These are phyloP conservation scores for Drosophila mettleri DNA, from an alignment of 2,888 invertebrate genomes.

Conservation along the genomic window DNA sequence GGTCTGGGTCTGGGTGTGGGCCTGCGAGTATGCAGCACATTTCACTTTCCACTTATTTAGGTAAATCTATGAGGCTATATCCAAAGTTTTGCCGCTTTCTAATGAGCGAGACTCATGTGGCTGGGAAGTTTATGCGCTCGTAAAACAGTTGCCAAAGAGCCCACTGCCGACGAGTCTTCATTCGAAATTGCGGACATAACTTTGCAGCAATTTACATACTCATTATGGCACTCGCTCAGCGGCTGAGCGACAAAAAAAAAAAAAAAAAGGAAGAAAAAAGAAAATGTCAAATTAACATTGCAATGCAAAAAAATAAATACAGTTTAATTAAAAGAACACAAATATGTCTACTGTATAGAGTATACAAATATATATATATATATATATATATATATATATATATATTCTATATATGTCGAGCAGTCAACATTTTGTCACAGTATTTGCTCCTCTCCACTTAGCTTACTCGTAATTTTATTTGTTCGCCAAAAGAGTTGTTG, in stretches of 20 bases:
- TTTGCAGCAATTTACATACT: slow-evolving; percentile 77
- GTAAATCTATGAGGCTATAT: slow-evolving; percentile 61
- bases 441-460: slow-evolving; percentile 32
- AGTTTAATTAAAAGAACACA: slow-evolving; percentile 61
- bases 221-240: slow-evolving; percentile 65
- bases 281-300: slow-evolving; percentile 43
- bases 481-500: slow-evolving; percentile 50
- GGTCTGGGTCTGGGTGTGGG: slow-evolving; percentile 64
- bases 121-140: slow-evolving; percentile 65
- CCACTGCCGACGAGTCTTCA: slow-evolving; percentile 18
- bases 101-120: slow-evolving; percentile 73
- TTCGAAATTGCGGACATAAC: slow-evolving; percentile 70
- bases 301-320: slow-evolving; percentile 40
- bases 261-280: too few relatives aligned
- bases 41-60: slow-evolving; percentile 35
- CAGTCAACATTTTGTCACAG: slow-evolving; percentile 44
- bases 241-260: slow-evolving; percentile 20
- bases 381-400: slow-evolving; percentile 12
- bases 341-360: slow-evolving; percentile 25
- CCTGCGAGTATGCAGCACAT: slow-evolving; percentile 38
- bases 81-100: slow-evolving; percentile 62
- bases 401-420: slow-evolving; percentile 30
- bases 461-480: slow-evolving; percentile 41
- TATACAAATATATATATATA: not conserved
- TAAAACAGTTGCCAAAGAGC: slow-evolving; percentile 56